Percentiles rank a stretch among this genome's conserved stretches.
Evolutionary conservation across 2,113 vertebrate genomes (phyloP).

Genomic region (Gasterosteus aculeatus): DNA sequence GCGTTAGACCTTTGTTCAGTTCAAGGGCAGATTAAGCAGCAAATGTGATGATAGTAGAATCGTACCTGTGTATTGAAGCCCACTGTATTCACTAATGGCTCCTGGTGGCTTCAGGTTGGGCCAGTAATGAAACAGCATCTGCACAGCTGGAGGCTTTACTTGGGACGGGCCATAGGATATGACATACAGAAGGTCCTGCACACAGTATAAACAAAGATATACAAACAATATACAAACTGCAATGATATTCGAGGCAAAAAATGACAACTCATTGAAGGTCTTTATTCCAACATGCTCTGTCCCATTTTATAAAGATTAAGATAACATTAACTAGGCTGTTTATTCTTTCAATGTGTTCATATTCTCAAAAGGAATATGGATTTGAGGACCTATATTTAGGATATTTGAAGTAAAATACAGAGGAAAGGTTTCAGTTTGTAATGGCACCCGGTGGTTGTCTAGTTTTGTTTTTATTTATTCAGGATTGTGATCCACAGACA

Average conservation of each 20-base stretch:
- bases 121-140: slow-evolving; percentile 99
- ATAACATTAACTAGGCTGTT: neutral
- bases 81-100: slow-evolving; percentile 98
- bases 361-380: neutral
- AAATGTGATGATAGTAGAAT: slow-evolving; percentile 17
- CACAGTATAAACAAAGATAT: slow-evolving; percentile 19
- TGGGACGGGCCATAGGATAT: slow-evolving; percentile 98
- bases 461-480: too few relatives aligned
- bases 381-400: neutral
- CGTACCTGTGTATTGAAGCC: slow-evolving; percentile 97
- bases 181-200: slow-evolving; percentile 96
- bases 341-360: neutral
- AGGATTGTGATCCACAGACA: too few relatives aligned
- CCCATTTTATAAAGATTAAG: neutral
- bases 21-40: slow-evolving; percentile 28
- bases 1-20: slow-evolving; percentile 33
- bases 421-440: neutral
- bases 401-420: neutral
- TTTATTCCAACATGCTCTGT: neutral
- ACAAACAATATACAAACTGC: neutral
- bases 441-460: neutral
- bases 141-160: slow-evolving; percentile 97
- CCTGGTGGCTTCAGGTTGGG: slow-evolving; percentile 98
- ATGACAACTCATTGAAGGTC: neutral
- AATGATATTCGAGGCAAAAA: neutral